Percentiles rank a stretch among this genome's conserved stretches.
Evolutionary conservation across 2,113 vertebrate genomes (phyloP).

Genomic region (Leptocoma aspasia): DNA sequence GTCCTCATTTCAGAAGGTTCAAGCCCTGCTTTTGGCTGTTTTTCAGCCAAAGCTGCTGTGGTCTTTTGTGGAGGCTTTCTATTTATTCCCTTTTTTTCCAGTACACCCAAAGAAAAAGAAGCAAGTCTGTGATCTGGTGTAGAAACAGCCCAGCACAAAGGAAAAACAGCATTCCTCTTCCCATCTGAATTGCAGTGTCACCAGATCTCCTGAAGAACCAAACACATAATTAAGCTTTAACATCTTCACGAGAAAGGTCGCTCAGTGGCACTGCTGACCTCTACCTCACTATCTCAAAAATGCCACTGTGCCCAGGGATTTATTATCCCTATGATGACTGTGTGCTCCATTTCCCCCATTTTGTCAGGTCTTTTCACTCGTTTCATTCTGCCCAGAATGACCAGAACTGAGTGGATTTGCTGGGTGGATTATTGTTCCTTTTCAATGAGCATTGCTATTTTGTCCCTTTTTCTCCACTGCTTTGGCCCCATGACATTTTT

Average conservation of each 20-base stretch:
- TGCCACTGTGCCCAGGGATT: neutral
- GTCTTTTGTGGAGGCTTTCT: neutral
- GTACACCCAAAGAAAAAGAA: neutral
- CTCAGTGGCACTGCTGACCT: neutral
- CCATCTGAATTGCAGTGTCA: neutral
- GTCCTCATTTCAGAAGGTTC: neutral
- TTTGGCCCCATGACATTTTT: constrained; percentile 3
- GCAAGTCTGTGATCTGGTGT: neutral
- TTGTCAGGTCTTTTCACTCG: neutral
- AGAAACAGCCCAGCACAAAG: neutral
- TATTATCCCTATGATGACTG: neutral
- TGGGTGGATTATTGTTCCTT: neutral
- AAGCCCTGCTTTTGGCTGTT: neutral
- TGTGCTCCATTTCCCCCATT: neutral
- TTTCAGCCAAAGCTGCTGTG: neutral
- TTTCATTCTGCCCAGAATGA: neutral
- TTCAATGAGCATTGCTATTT: neutral
- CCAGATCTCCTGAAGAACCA: neutral
- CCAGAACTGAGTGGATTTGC: neutral
- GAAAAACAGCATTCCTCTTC: neutral
- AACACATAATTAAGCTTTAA: neutral
- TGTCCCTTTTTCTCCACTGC: neutral
- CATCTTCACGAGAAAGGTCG: neutral
- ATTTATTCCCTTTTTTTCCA: neutral
- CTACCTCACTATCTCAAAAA: neutral